Percentiles rank a stretch among this genome's conserved stretches.
These are phyloP conservation scores for Phalacrocorax brasilianus DNA, from an alignment of 2,113 vertebrate species.

Conservation along the genomic window DNA sequence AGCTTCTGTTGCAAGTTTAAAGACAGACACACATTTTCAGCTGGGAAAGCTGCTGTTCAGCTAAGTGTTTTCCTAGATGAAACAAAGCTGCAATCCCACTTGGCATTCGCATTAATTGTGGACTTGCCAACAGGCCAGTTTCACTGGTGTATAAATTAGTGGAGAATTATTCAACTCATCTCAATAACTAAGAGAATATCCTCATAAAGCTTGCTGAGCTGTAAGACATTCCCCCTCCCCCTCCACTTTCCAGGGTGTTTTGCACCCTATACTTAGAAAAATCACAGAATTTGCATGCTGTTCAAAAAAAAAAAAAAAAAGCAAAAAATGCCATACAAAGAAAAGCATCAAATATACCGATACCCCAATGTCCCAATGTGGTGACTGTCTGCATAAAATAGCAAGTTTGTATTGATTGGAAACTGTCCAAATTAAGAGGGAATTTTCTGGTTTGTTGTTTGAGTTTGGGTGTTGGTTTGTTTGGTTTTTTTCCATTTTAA, in stretches of 20 bases:
- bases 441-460: conserved; percentile 42
- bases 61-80: conserved; percentile 78
- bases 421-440: conserved; percentile 30
- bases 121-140: conserved; percentile 78
- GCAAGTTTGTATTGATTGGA: conserved; percentile 1
- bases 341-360: background rate
- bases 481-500: background rate
- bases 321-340: background rate
- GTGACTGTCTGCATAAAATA: conserved; percentile 22
- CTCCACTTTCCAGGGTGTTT: conserved; percentile 28
- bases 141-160: conserved; percentile 78
- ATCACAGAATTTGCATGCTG: conserved; percentile 47
- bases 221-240: conserved; percentile 45
- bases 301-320: background rate
- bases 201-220: conserved; percentile 65
- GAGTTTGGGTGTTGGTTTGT: conserved; percentile 3
- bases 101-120: conserved; percentile 81
- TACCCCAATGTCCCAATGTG: background rate
- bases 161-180: conserved; percentile 78
- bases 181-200: conserved; percentile 71
- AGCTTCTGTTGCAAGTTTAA: conserved; percentile 78
- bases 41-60: conserved; percentile 74
- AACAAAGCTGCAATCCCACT: conserved; percentile 81
- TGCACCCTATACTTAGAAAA: conserved; percentile 63
- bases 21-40: conserved; percentile 78